These are phyloP conservation scores for Lepisosteus osseus DNA, from an alignment of 2,113 vertebrate genomes.

Conservation along the genomic window DNA sequence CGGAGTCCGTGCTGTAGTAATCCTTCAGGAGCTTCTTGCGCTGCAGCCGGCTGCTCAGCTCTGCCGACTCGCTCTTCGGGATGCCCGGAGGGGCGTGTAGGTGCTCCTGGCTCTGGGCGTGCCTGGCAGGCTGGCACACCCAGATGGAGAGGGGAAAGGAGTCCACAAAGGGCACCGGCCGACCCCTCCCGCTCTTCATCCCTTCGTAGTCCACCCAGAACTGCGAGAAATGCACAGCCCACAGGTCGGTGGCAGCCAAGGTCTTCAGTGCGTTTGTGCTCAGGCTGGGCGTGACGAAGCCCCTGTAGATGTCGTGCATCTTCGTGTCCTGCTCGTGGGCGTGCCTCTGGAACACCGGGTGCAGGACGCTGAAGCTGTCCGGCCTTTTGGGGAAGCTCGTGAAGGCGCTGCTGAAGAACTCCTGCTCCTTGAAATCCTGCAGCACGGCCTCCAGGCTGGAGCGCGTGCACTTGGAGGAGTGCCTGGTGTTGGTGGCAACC, in stretches of 20 bases:
- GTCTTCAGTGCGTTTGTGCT: constrained; percentile 77
- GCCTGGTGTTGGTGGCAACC: constrained; percentile 92
- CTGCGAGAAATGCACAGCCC: constrained; percentile 90
- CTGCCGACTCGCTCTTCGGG: constrained; percentile 75
- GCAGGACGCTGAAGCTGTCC: constrained; percentile 76
- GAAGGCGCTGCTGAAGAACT: constrained; percentile 81
- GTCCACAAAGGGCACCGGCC: constrained; percentile 88
- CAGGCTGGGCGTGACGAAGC: constrained; percentile 74
- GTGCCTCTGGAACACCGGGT: constrained; percentile 89
- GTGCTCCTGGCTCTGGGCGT: constrained; percentile 73
- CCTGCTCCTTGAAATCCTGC: constrained; percentile 86
- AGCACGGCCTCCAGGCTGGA: constrained; percentile 87
- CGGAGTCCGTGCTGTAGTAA: constrained; percentile 77
- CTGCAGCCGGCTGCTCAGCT: constrained; percentile 75
- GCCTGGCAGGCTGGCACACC: constrained; percentile 84
- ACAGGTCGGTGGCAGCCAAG: constrained; percentile 85
- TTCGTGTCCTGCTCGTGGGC: constrained; percentile 92
- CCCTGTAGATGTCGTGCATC: constrained; percentile 88
- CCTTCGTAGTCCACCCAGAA: constrained; percentile 98
- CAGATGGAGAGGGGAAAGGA: constrained; percentile 91
- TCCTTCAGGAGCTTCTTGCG: constrained; percentile 87
- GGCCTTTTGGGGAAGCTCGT: constrained; percentile 68
- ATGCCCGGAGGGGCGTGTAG: constrained; percentile 52
- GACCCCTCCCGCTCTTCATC: constrained; percentile 77
- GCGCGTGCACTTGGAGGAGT: constrained; percentile 83